Evolutionary conservation across 2,113 vertebrate species (phyloP).

Genomic region (Strix uralensis): DNA sequence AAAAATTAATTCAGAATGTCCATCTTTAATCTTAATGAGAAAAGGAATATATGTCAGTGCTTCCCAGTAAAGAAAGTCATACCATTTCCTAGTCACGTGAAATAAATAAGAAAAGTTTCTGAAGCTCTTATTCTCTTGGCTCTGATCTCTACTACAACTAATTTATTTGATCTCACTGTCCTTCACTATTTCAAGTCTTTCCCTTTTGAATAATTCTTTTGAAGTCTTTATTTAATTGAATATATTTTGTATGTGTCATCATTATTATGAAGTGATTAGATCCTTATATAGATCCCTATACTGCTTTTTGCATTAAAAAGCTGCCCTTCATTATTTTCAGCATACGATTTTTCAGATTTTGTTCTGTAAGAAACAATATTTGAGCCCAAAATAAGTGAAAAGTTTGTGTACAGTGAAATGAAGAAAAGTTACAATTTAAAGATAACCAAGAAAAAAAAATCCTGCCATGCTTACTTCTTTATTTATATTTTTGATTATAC

Average conservation of each 20-base stretch:
- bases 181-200: background rate
- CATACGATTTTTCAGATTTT: background rate
- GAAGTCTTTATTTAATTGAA: background rate
- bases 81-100: background rate
- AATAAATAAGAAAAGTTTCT: background rate
- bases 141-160: background rate
- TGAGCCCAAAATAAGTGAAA: background rate
- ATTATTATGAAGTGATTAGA: background rate
- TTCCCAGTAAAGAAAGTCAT: background rate
- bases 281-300: background rate
- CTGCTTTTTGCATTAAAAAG: background rate
- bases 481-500: background rate
- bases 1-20: background rate
- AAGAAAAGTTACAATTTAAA: background rate
- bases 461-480: background rate
- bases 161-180: background rate
- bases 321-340: background rate
- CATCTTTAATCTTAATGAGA: background rate
- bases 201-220: background rate
- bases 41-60: background rate
- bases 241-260: background rate
- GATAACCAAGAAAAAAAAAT: background rate
- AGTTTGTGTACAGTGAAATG: background rate
- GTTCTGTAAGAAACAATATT: background rate
- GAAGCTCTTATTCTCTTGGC: background rate